A percentile compares a stretch with the other conserved stretches of the same genome.
Evolutionary conservation across 2,888 invertebrate species (phyloP).

Genomic region (Meandrusa payeni): DNA sequence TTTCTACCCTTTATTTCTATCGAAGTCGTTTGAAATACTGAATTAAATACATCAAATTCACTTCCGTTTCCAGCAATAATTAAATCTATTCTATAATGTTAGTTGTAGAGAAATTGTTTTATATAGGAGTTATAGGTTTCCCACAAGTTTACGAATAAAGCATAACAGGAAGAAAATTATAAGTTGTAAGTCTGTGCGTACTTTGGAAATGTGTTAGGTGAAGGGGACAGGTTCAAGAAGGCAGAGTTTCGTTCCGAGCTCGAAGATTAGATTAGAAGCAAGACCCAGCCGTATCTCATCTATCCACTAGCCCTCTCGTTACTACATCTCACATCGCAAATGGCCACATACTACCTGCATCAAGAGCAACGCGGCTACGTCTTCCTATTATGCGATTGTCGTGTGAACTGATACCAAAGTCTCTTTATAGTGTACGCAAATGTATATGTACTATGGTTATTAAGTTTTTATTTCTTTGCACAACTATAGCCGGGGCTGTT

Average conservation of each 20-base stretch:
- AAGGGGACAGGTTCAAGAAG: constrained; percentile 13
- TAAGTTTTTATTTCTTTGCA: no score
- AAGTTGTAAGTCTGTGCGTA: constrained; percentile 18
- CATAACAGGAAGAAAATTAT: constrained; percentile 16
- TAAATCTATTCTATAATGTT: no score
- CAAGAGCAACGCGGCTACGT: constrained; percentile 10
- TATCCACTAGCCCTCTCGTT: constrained; percentile 18
- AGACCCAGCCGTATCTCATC: constrained; percentile 15
- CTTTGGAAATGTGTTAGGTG: constrained; percentile 17
- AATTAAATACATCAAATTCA: no score
- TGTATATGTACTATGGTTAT: no score
- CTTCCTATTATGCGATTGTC: constrained; percentile 25
- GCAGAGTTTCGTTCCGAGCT: constrained; percentile 7
- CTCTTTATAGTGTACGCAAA: no score
- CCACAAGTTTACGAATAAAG: constrained; percentile 2
- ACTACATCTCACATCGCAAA: constrained; percentile 22
- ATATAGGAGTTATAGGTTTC: no score
- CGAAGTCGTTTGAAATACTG: no score
- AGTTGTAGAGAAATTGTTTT: no score
- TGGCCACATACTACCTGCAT: constrained; percentile 26
- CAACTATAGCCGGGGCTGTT: no score
- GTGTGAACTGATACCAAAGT: no score
- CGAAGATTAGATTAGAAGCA: constrained; percentile 13
- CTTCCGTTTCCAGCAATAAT: no score
- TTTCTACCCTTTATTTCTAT: no score